Evolutionary conservation across 2,797 vertebrate species (phyloP), one percentile per base, ranked within the genome.

Genomic region (Helarctos malayanus): DNA sequence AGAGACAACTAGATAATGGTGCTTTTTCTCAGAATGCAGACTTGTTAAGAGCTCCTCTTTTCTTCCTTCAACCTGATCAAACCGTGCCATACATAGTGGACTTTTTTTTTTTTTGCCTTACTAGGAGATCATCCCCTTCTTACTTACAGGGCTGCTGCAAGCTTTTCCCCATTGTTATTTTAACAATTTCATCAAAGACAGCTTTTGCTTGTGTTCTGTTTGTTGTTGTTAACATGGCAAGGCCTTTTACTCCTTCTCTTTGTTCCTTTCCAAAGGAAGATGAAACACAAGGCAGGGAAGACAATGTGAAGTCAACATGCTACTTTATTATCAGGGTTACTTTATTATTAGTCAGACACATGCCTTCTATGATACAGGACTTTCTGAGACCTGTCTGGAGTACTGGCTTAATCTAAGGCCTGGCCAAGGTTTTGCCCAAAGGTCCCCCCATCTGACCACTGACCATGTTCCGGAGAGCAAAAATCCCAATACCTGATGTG

Each of bases 201-300:
- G 0, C 8, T 79, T 25, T 56, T 49, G 54, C 19, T 54, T 45
- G 13, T 49, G 23, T 35, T 76, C 27, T 32, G 16, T 25, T 38
- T 81, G 25, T 78, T 63, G 16, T 32, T 88, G 21, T 81, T 68
- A 71, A 23, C 45, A 25, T 23, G 45, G 18, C 47, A 71, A 52
- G 15, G 4, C 21, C 47, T 92, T 94, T 94, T 59, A 83, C 15
- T 21, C 18, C 1, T 86, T 81, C 3, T 65, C 47, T 93, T 71
- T 59, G 16, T 89, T 89, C 52, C 16, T 61, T 92, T 95, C 69
- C 49, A 88, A 61, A 68, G 41, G 54, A 90, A 83, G 52, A 45
- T 93, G 63, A 85, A 78, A 63, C 1, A 38, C 63, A 52, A 27
- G 19, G 6, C 12, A 13, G 38, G 5, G n/a, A 78, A 25, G 57